phyloP scores from a whole-genome alignment of 2,797 vertebrate genomes.

The Aplochiton taeniatus region DNA sequence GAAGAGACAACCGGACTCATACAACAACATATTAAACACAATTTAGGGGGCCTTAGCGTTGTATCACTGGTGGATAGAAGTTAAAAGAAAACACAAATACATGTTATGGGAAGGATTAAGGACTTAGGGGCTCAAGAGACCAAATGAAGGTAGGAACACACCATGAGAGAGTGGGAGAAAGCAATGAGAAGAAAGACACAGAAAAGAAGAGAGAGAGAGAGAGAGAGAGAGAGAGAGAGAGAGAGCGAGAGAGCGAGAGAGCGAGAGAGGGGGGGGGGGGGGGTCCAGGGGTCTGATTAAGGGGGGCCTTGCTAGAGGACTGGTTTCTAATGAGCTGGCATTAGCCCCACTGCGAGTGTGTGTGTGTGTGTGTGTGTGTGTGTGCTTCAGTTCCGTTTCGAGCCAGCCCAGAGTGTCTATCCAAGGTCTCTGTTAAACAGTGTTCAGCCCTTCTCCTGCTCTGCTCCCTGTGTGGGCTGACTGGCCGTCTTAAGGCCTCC shows the following conservation, averaged over 20 bases:
- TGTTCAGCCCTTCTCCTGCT: background rate
- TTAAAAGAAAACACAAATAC: no score
- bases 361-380: background rate
- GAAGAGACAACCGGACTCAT: no score
- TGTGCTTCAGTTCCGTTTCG: background rate
- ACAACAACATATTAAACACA: no score
- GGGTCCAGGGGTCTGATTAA: conserved; percentile 66
- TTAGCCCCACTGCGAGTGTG: conserved; percentile 48
- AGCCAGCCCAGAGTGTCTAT: background rate
- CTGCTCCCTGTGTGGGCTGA: no score
- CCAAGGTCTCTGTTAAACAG: background rate
- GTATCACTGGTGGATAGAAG: no score
- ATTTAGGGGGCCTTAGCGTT: no score
- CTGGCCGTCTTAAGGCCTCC: background rate
- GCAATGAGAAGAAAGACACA: conserved; percentile 4
- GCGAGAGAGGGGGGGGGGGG: background rate
- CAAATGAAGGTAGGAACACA: no score
- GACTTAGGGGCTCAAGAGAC: no score
- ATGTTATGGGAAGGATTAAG: no score
- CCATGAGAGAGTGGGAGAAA: no score
- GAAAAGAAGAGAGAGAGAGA: conserved; percentile 38
- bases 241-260: conserved; percentile 36
- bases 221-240: conserved; percentile 29
- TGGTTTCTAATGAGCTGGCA: conserved; percentile 71
- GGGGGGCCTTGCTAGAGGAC: conserved; percentile 60